These are phyloP conservation scores for Tragelaphus scriptus DNA, from an alignment of 2,113 vertebrate species.

Conservation along the genomic window DNA sequence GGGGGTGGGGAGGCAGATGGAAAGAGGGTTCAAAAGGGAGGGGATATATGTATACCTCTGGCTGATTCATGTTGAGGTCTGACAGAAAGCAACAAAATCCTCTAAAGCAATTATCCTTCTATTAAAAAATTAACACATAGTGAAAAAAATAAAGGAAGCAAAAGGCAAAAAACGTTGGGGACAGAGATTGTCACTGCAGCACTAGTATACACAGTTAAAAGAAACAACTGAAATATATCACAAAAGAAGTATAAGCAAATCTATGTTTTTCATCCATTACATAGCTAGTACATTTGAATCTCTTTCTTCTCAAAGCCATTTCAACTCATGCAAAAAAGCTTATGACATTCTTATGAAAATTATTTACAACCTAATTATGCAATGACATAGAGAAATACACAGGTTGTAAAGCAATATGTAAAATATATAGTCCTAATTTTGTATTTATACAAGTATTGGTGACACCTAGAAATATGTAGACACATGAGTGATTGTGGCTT, in stretches of 20 bases:
- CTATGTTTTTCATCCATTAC: background rate
- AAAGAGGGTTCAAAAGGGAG: background rate
- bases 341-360: background rate
- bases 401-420: background rate
- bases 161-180: background rate
- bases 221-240: background rate
- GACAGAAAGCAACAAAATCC: background rate
- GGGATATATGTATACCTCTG: background rate
- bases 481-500: background rate
- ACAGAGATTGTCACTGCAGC: background rate
- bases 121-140: background rate
- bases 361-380: background rate
- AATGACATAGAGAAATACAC: background rate
- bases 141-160: background rate
- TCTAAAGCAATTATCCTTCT: background rate
- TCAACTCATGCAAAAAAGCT: background rate
- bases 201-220: background rate
- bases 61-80: background rate
- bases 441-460: background rate
- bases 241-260: background rate
- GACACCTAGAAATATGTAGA: rapidly evolving
- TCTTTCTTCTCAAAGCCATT: background rate
- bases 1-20: background rate
- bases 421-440: background rate
- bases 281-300: background rate